Percentiles rank a stretch among this genome's conserved stretches.
phyloP scores from a whole-genome alignment of 1,140 invertebrate genomes.

The Scaptomyza hsui region DNA sequence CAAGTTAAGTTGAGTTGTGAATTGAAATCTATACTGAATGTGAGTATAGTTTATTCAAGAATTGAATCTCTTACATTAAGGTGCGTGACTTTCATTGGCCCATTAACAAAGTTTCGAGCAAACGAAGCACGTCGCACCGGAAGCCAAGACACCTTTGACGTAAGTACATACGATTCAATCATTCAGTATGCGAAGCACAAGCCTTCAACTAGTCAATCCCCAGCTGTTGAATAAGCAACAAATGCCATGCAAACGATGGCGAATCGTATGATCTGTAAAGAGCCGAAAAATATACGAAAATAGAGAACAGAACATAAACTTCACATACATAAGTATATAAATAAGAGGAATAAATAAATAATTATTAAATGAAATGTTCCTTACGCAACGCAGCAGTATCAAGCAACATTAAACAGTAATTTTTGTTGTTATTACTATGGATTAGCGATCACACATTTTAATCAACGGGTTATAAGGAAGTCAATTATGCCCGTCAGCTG shows the following conservation, averaged over 20 bases:
- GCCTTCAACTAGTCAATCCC: neutral
- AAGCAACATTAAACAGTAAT: too few relatives aligned
- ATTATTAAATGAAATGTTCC: too few relatives aligned
- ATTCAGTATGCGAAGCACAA: constrained; percentile 22
- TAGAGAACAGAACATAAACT: too few relatives aligned
- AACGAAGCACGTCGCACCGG: constrained; percentile 22
- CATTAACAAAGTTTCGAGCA: neutral
- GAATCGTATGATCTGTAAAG: neutral
- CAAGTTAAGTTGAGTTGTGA: too few relatives aligned
- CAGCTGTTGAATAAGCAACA: constrained; percentile 23
- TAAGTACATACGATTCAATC: constrained; percentile 25
- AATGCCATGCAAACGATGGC: neutral
- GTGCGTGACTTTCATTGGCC: constrained; percentile 27
- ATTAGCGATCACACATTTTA: neutral
- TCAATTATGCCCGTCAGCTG: neutral
- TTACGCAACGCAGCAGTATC: too few relatives aligned
- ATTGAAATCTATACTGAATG: too few relatives aligned
- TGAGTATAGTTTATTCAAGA: neutral
- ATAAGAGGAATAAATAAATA: too few relatives aligned
- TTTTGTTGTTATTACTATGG: neutral
- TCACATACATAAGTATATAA: too few relatives aligned
- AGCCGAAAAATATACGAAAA: constrained; percentile 1
- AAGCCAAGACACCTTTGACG: constrained; percentile 28
- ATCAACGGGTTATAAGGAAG: neutral
- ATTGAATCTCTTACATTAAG: neutral